Percentiles rank a stretch among this genome's conserved stretches.
Conservation (phyloP, 2,888 invertebrate genomes). For the Folsomia candida region DNA sequence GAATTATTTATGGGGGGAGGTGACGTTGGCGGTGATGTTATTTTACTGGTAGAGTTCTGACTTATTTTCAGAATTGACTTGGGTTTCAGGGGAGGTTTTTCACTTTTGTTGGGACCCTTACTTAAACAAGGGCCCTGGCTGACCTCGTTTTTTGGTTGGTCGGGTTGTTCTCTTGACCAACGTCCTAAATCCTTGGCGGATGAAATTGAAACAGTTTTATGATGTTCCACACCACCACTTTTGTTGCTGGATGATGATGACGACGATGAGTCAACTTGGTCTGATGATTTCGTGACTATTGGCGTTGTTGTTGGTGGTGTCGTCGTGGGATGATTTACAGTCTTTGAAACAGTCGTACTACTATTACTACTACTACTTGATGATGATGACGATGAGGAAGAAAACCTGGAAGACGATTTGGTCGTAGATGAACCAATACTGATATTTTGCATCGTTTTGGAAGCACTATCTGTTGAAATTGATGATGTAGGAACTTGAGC, state of each 20-base stretch:
- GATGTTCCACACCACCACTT: constrained; percentile 23
- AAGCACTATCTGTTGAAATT: background rate
- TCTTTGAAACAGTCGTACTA: background rate
- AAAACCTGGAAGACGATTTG: background rate
- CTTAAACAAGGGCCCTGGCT: background rate
- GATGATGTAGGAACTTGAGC: constrained; percentile 19
- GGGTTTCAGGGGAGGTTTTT: constrained; percentile 20
- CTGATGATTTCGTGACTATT: constrained; percentile 13
- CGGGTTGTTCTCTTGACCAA: background rate
- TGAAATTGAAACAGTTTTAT: background rate
- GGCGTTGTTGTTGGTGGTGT: too few species aligned
- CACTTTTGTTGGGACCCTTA: background rate
- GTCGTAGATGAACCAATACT: constrained; percentile 1
- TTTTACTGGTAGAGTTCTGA: constrained; percentile 16
- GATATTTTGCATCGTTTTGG: constrained; percentile 18
- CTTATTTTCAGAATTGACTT: constrained; percentile 45
- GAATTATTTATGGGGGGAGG: background rate
- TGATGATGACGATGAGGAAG: background rate
- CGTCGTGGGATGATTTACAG: background rate
- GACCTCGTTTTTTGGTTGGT: constrained; percentile 2
- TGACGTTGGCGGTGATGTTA: background rate
- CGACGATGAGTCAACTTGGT: constrained; percentile 20
- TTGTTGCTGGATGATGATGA: constrained; percentile 8
- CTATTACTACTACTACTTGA: background rate
- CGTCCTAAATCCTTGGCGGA: constrained; percentile 13